Conservation (phyloP, 2,797 vertebrate genomes). For the Fistularia tabacaria region DNA sequence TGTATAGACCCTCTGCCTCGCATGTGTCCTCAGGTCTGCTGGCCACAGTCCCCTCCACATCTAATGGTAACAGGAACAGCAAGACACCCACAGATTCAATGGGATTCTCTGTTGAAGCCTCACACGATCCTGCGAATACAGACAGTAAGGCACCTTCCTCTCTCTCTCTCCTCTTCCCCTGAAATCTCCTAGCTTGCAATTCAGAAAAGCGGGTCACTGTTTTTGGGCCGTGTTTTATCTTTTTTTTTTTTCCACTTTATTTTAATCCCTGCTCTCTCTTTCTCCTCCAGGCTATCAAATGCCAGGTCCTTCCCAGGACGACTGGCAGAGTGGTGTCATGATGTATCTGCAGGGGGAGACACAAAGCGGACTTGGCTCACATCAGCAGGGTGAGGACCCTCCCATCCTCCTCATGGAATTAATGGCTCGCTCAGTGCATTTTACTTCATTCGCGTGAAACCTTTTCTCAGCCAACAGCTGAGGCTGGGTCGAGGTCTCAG, state of each 20-base stretch:
- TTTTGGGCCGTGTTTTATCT: neutral
- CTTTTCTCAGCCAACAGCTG: too few relatives aligned
- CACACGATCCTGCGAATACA: slow-evolving; percentile 65
- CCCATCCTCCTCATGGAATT: neutral
- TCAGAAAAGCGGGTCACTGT: too few relatives aligned
- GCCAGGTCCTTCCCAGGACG: slow-evolving; percentile 54
- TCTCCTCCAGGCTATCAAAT: slow-evolving; percentile 63
- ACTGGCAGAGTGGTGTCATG: slow-evolving; percentile 70
- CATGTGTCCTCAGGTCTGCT: slow-evolving; percentile 82
- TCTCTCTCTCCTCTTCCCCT: too few relatives aligned
- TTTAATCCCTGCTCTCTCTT: neutral
- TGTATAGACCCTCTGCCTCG: neutral
- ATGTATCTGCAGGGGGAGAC: slow-evolving; percentile 64
- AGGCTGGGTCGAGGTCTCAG: too few relatives aligned
- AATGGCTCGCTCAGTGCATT: too few relatives aligned
- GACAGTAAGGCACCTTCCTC: slow-evolving; percentile 65
- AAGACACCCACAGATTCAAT: slow-evolving; percentile 74
- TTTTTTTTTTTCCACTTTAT: neutral
- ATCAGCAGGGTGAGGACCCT: slow-evolving; percentile 59
- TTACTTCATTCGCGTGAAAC: too few relatives aligned
- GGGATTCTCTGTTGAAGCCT: slow-evolving; percentile 77
- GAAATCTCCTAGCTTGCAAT: too few relatives aligned
- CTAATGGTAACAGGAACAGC: slow-evolving; percentile 48
- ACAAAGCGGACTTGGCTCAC: slow-evolving; percentile 42
- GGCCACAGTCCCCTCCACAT: slow-evolving; percentile 90